Evolutionary conservation across 2,888 invertebrate genomes (phyloP).

Genomic region (Nebria brevicollis): DNA sequence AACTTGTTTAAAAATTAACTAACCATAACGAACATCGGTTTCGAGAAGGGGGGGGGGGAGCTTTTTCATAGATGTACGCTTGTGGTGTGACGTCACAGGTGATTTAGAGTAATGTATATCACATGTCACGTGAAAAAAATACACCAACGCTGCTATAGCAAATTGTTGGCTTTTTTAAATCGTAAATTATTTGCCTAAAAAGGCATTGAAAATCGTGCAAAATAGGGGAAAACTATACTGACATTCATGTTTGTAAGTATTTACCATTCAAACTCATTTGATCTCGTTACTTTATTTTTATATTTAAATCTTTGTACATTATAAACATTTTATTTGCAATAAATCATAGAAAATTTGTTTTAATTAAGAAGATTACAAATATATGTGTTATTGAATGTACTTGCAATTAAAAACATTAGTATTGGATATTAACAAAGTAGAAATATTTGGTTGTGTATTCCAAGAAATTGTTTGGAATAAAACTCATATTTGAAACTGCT

Average conservation of each 20-base stretch:
- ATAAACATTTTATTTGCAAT: too few species aligned
- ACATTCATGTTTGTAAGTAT: not conserved
- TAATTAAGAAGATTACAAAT: too few species aligned
- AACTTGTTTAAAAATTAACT: not conserved
- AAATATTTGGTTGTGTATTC: too few species aligned
- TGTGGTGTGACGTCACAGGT: not conserved
- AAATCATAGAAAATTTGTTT: too few species aligned
- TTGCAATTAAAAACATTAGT: too few species aligned
- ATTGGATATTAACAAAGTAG: too few species aligned
- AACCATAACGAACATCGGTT: not conserved
- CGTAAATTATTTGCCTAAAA: not conserved
- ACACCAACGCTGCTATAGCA: not conserved
- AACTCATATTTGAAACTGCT: too few species aligned
- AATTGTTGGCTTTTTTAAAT: conserved; percentile 5
- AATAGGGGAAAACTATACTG: not conserved
- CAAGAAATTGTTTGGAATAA: too few species aligned
- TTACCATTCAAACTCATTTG: too few species aligned
- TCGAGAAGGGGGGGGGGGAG: not conserved
- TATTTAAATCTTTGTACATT: too few species aligned
- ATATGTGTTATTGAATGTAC: too few species aligned
- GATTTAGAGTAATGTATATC: not conserved
- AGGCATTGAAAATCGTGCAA: not conserved
- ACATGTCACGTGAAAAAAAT: not conserved
- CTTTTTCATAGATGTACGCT: not conserved
- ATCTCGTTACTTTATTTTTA: too few species aligned